Evolutionary conservation across 2,113 vertebrate species (phyloP).

Genomic region (Hyperopisus bebe): DNA sequence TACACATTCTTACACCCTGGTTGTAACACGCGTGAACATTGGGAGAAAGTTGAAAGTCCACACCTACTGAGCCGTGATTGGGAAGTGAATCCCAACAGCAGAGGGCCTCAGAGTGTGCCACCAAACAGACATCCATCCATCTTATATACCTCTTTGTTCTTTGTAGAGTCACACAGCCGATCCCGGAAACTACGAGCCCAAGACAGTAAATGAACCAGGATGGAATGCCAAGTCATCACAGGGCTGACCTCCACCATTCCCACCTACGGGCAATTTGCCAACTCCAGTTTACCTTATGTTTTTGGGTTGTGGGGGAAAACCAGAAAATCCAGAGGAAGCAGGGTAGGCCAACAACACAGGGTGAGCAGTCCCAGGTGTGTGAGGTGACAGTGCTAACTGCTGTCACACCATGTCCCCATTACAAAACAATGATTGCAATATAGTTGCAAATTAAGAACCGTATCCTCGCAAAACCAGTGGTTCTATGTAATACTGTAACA

Average conservation of each 20-base stretch:
- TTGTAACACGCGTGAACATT: constrained; percentile 30
- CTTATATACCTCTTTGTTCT: neutral
- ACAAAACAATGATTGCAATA: neutral
- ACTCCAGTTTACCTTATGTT: neutral
- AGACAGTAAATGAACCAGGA: neutral
- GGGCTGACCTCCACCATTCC: neutral
- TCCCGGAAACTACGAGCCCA: neutral
- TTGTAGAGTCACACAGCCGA: too few species aligned
- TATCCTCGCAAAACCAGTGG: neutral
- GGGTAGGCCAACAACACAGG: neutral
- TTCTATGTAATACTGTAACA: neutral
- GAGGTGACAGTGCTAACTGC: neutral
- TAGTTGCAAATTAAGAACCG: neutral
- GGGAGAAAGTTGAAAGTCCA: constrained; percentile 9
- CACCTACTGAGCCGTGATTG: neutral
- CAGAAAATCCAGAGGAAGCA: neutral
- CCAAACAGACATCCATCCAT: too few species aligned
- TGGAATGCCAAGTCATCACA: neutral
- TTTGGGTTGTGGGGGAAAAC: neutral
- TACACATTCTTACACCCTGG: neutral
- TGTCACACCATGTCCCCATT: neutral
- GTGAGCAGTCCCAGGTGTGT: neutral
- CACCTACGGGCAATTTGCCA: neutral
- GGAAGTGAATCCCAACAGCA: neutral
- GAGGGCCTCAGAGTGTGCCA: neutral